Evolutionary conservation across 2,797 vertebrate genomes (phyloP).

Genomic region (Apodemus agrarius): DNA sequence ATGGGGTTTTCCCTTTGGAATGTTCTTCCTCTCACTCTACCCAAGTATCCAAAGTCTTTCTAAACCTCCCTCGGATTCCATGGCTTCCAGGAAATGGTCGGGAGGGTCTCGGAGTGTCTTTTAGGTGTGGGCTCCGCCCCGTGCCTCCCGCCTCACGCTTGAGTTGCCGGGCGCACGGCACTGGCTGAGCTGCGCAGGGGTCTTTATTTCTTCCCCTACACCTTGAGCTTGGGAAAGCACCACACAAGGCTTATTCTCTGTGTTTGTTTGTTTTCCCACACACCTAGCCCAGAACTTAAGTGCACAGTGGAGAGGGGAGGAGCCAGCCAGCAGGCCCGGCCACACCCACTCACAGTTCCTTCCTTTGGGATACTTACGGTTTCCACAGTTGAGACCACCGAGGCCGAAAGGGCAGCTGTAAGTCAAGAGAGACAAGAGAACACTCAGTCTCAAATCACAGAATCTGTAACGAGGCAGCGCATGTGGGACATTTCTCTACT

Average conservation of each 20-base stretch:
- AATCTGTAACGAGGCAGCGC: conserved; percentile 13
- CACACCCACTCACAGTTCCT: background rate
- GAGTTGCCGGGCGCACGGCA: background rate
- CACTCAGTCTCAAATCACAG: conserved; percentile 64
- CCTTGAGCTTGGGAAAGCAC: background rate
- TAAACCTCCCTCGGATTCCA: background rate
- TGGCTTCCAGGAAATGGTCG: background rate
- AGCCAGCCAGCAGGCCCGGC: background rate
- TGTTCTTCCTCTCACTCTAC: background rate
- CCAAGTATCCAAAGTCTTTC: background rate
- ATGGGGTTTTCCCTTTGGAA: background rate
- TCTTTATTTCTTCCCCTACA: background rate
- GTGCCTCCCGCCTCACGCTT: background rate
- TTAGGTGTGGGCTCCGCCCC: background rate
- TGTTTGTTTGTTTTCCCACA: background rate
- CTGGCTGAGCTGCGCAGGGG: too few species aligned
- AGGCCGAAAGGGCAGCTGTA: conserved; percentile 96
- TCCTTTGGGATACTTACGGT: conserved; percentile 91
- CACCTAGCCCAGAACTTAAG: background rate
- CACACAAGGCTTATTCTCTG: background rate
- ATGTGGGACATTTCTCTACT: background rate
- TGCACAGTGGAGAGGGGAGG: background rate
- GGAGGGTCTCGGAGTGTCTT: background rate
- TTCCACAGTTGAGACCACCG: conserved; percentile 98
- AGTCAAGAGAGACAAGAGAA: conserved; percentile 75